Evolutionary conservation across 2,888 invertebrate species (phyloP).

Genomic region (Eilema sororculum): DNA sequence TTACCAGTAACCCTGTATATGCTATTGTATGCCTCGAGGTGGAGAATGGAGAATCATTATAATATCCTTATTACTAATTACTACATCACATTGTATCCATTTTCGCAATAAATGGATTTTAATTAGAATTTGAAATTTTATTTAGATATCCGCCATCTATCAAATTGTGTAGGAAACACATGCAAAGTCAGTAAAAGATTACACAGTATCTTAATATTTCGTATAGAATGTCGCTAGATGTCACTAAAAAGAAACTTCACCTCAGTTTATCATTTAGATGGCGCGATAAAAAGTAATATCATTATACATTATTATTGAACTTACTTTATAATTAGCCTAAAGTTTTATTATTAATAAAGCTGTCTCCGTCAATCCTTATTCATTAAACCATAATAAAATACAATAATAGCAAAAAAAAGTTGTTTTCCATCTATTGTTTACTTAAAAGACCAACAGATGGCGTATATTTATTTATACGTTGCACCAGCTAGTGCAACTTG

Average conservation of each 20-base stretch:
- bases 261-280: no score
- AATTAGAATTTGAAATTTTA: no score
- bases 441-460: slow-evolving; percentile 17
- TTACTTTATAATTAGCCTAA: no score
- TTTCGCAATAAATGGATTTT: no score
- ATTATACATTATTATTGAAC: no score
- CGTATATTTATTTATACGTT: slow-evolving; percentile 10
- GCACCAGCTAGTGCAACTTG: slow-evolving; percentile 31
- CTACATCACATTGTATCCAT: no score
- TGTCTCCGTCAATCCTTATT: not conserved
- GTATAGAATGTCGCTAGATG: slow-evolving; percentile 26
- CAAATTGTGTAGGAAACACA: not conserved
- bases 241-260: not conserved
- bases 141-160: not conserved
- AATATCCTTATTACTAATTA: no score
- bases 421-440: not conserved
- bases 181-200: not conserved
- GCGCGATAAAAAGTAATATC: no score
- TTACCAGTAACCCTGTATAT: no score
- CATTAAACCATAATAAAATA: not conserved
- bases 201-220: not conserved
- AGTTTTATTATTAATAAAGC: not conserved
- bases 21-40: no score
- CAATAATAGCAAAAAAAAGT: not conserved
- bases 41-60: no score